Base-by-base conservation (phyloP, 1,140 invertebrate species). In the Drosophila ogumai region DNA sequence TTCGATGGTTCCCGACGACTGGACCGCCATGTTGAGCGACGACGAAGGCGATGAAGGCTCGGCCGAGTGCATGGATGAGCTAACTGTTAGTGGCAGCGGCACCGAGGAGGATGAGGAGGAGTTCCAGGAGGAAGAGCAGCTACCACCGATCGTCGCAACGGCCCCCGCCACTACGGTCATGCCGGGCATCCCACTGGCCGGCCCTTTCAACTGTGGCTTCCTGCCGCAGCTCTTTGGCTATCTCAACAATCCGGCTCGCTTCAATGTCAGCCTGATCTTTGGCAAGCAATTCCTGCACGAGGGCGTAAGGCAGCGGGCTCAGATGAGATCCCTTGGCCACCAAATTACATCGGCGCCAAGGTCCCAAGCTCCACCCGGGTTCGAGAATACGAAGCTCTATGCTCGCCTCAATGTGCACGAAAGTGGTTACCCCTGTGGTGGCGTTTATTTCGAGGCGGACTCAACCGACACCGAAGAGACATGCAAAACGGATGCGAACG, bases 21-120 rank as follows among this genome's bases (percentile, higher is more conserved):
- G 86, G 81, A 85, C 64, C 0, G 54, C 59, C 43, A 76, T 81
- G 43, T 52, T 90, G 32, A 81, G 55, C 38, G 75, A 80, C 38
- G 65, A 78, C 9, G 64, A 64, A 0, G 59, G 28, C 0, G 54
- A 41, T 3, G 61, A 8, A 1, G 40, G 17, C 3, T 3, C 31
- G 19, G 5, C 15, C 28, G 22, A 7, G 0, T 43, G 12, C 19
- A n/a, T 25, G 22, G 38, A 13, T 0, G n/a, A 25, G 15, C 31
- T 47, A 5, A 5, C 34, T 2, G 17, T n/a, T 8, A 73, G 46
- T n/a, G 46, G 49, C 17, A 13, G 38, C 22, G 22, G 22, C 19
- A 25, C 52, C 52, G 52, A 19, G 28, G 54, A 40, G 8, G 55
- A 15, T 7, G 44, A 47, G 44, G 38, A 55, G 2, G 41, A 22